A percentile compares a stretch with the other conserved stretches of the same genome.
phyloP scores from a whole-genome alignment of 2,797 vertebrate species.

The Falco columbarius region DNA sequence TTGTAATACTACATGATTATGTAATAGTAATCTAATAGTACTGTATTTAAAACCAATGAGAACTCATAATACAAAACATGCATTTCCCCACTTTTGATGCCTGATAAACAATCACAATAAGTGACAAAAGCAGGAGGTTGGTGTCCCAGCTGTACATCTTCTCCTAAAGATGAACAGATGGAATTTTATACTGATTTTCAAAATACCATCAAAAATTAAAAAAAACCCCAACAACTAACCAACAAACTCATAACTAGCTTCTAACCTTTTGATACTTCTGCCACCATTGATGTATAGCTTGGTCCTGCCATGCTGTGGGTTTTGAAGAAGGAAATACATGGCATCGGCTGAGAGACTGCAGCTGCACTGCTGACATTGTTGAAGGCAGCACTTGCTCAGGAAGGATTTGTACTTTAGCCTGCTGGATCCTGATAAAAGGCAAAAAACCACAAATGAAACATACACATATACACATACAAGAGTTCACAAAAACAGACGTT shows the following conservation, averaged over 20 bases:
- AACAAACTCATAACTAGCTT: neutral
- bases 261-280: constrained; percentile 89
- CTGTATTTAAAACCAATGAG: neutral
- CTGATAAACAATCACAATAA: neutral
- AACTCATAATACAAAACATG: neutral
- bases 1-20: neutral
- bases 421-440: constrained; percentile 83
- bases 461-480: fast-evolving
- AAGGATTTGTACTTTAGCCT: constrained; percentile 96
- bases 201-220: neutral
- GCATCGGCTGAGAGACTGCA: constrained; percentile 83
- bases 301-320: constrained; percentile 78
- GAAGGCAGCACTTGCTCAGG: constrained; percentile 92
- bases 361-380: constrained; percentile 89
- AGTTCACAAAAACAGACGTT: neutral
- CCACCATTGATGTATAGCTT: constrained; percentile 84
- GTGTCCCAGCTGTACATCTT: neutral
- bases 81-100: neutral
- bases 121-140: neutral
- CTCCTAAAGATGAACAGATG: neutral
- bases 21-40: neutral
- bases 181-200: neutral
- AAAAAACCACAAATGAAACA: neutral
- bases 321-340: constrained; percentile 78
- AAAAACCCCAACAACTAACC: fast-evolving